A percentile compares a stretch with the other conserved stretches of the same genome.
Conservation (phyloP, 2,113 vertebrate genomes). For the Nesogale talazaci region DNA sequence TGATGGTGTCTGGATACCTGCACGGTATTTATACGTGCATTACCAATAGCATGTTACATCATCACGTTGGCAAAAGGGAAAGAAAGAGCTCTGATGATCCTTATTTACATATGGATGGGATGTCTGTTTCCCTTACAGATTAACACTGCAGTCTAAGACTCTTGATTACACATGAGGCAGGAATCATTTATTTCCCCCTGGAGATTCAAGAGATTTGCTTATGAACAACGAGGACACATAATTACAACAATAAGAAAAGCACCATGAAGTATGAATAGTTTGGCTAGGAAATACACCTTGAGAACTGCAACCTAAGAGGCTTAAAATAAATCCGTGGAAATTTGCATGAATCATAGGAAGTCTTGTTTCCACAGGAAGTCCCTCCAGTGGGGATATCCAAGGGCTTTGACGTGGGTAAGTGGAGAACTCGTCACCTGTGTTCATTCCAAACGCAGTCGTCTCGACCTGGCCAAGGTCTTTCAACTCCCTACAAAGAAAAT, state of each 20-base stretch:
- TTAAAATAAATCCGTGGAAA: background rate
- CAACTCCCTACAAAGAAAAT: background rate
- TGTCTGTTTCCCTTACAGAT: background rate
- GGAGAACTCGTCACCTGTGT: background rate
- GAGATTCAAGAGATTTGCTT: background rate
- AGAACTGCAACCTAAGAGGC: constrained; percentile 24
- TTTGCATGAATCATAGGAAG: background rate
- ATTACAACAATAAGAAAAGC: constrained; percentile 45
- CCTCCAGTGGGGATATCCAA: background rate
- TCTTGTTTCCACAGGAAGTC: background rate
- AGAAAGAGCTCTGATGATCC: background rate
- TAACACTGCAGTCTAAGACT: background rate
- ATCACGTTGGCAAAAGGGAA: background rate
- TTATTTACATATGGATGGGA: background rate
- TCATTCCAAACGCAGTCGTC: background rate
- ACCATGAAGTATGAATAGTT: background rate
- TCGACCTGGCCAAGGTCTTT: background rate
- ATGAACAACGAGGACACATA: background rate
- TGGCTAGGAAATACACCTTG: background rate
- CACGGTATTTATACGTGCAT: constrained; percentile 31
- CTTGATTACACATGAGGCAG: background rate
- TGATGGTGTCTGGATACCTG: background rate
- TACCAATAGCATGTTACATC: background rate
- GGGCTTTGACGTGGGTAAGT: background rate
- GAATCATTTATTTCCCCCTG: constrained; percentile 37